Evolutionary conservation across 2,888 invertebrate genomes (phyloP), one percentile per base, ranked within the genome.

Genomic region (Ceriagrion tenellum): DNA sequence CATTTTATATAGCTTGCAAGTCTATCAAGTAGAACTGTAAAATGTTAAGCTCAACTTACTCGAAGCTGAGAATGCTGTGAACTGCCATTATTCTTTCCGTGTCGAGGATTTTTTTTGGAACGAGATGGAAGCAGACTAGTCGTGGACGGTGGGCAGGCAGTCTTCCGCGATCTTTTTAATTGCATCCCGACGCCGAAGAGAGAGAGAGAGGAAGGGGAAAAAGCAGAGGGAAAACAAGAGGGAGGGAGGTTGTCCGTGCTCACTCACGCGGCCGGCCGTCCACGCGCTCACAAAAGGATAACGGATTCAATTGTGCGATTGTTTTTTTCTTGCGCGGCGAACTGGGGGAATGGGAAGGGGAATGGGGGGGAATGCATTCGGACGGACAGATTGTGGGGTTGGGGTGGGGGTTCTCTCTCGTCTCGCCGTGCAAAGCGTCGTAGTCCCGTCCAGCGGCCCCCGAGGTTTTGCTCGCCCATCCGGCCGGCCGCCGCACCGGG

Each of bases 271-370:
- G 69, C 23, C 23, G 47, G n/a, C 23, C 69, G 69, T 69, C 26
- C 69, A 12, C 69, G 69, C 69, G 8, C 69, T 69, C 69, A 69
- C 69, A 69, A 69, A 47, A 69, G 69, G 69, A 23, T 69, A 69
- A 69, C 69, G 69, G 69, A 69, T 26, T 69, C 69, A 69, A 69
- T 69, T 69, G 69, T 69, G 69, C 69, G 69, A 69, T 69, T 26
- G 69, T 69, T 69, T 69, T 69, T 26, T 69, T 26, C 47, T 47
- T 47, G 10, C n/a, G 69, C 69, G 69, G 69, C 69, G 23, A 1
- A 13, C 59, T 8, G 47, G 47, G 47, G 2, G 47, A 8, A 47
- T 2, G 47, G 2, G 47, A 8, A 47, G 47, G 47, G 47, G 2
- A 8, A 8, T 2, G 47, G 2, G 8, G 47, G 47, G 47, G 47